These are phyloP conservation scores for Blomia tropicalis DNA, from an alignment of 2,888 invertebrate species.

Conservation along the genomic window DNA sequence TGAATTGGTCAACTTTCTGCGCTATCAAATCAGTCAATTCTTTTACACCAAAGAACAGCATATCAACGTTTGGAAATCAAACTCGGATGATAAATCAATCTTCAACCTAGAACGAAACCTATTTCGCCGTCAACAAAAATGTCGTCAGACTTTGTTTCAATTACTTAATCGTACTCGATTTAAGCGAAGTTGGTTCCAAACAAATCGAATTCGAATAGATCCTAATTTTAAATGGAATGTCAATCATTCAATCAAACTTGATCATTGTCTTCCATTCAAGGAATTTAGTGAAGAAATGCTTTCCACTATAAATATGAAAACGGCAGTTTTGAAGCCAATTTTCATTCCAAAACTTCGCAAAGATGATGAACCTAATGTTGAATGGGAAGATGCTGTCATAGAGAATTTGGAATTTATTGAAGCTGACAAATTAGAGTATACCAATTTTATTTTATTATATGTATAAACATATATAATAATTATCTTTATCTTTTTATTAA, in stretches of 20 bases:
- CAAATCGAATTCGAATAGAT: neutral
- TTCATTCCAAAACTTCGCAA: neutral
- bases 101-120: neutral
- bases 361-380: neutral
- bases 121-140: neutral
- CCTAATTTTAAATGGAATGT: neutral
- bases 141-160: neutral
- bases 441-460: neutral
- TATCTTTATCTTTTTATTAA: neutral
- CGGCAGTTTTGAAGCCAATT: neutral
- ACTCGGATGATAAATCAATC: neutral
- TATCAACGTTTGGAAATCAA: neutral
- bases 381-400: neutral
- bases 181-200: neutral
- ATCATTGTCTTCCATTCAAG: neutral
- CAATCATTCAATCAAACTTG: neutral
- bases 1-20: conserved; percentile 15
- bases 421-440: neutral
- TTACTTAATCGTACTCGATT: neutral
- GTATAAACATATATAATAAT: neutral
- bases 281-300: neutral
- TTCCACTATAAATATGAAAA: neutral
- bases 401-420: neutral
- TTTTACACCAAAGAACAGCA: neutral
- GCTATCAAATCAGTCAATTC: conserved; percentile 17